phyloP scores from a whole-genome alignment of 2,888 invertebrate genomes.

The Cylindroiulus punctatus region DNA sequence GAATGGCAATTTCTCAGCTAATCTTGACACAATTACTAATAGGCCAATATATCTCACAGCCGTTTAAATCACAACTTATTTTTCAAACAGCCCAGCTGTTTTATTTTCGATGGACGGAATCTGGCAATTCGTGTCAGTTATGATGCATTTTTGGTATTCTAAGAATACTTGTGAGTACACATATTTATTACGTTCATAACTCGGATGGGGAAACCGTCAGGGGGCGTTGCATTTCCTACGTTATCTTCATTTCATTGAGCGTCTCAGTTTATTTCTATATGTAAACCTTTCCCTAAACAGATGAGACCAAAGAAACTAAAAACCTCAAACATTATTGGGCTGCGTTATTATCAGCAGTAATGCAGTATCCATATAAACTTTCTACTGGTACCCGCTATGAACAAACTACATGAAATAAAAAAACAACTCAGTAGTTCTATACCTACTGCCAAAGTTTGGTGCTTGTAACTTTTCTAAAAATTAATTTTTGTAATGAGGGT shows the following conservation, averaged over 20 bases:
- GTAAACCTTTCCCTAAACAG: too few species aligned
- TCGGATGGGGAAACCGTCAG: not conserved
- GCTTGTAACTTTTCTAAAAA: too few species aligned
- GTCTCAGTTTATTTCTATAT: not conserved
- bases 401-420: too few species aligned
- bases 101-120: not conserved
- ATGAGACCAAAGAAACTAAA: too few species aligned
- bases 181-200: not conserved
- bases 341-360: too few species aligned
- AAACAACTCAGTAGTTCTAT: too few species aligned
- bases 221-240: not conserved
- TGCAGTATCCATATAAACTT: too few species aligned
- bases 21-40: conserved; percentile 45
- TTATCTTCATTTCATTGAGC: not conserved
- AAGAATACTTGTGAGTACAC: not conserved
- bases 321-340: too few species aligned
- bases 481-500: too few species aligned
- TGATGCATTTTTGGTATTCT: not conserved
- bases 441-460: too few species aligned
- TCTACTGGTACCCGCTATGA: too few species aligned
- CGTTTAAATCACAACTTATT: not conserved
- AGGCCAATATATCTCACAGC: conserved; percentile 25
- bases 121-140: not conserved
- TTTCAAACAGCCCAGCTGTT: not conserved
- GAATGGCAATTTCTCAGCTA: conserved; percentile 45